Evolutionary conservation across 1,140 invertebrate species (phyloP), one percentile per base, ranked within the genome.

Genomic region (Oedothorax gibbosus): DNA sequence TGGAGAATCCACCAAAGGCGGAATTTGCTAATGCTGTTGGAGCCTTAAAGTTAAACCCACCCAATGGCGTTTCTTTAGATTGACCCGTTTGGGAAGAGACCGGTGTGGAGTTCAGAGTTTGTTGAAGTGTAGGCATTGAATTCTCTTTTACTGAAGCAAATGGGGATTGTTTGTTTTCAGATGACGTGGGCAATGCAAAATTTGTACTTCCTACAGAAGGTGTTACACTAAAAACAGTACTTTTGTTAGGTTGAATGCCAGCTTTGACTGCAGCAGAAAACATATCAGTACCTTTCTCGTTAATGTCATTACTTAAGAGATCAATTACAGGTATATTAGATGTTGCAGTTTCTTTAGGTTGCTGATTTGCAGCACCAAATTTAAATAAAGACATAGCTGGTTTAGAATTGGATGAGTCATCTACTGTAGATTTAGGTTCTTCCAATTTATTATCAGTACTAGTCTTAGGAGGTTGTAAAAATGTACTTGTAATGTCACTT

Each of bases 1-100:
- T 66, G n/a, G 57, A 60, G n/a, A 60, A 51, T 71, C 15, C 68
- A 51, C 68, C 49, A 51, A 53, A 71, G 11, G 12, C 18, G 15
- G 53, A 21, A 15, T 49, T 7, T 12, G 69, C 49, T 51, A 51
- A 72, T 18, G 69, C 18, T 18, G 57, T 53, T 18, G 69, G 49
- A 9, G 49, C 49, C 49, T 53, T 72, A 51, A 53, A 72, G 53
- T 72, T 72, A 18, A 72, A 72, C 15, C 69, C 69, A 72, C 69
- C 69, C n/a, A 68, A 14, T 21, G 65, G 65, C 0, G 14, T 49
- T 35, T 50, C 21, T 68, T 68, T 68, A 12, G 35, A 68, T 21
- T 68, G 65, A 21, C 35, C 20, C 21, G 65, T 14, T 20, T 18
- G 5, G 20, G 49, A 20, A 68, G 35, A 35, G 35, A 35, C 35